Conservation (phyloP, 2,888 invertebrate genomes). For the Epistrophe grossulariae region DNA sequence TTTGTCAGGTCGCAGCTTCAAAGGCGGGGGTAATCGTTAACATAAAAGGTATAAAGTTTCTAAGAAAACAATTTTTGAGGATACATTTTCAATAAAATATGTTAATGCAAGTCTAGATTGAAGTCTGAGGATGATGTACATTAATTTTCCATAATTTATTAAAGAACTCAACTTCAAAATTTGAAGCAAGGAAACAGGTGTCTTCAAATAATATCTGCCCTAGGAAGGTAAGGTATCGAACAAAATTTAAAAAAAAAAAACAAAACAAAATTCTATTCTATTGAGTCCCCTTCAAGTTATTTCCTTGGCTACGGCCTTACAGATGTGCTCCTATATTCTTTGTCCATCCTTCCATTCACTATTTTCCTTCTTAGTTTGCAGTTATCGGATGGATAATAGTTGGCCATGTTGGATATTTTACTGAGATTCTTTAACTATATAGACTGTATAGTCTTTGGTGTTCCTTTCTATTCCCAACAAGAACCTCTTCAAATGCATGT, state of each 20-base stretch:
- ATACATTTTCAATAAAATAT: no score
- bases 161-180: no score
- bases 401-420: not conserved
- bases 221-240: no score
- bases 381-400: not conserved
- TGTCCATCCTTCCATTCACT: not conserved
- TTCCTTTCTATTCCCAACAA: not conserved
- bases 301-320: slow-evolving; percentile 10
- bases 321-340: not conserved
- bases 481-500: slow-evolving; percentile 14
- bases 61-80: no score
- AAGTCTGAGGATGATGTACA: no score
- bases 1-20: not conserved
- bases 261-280: no score
- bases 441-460: not conserved
- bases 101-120: no score
- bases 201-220: no score
- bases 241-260: no score
- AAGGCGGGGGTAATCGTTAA: not conserved
- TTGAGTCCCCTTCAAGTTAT: not conserved
- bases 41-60: no score
- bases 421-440: not conserved
- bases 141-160: no score
- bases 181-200: no score
- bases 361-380: not conserved